phyloP scores from a whole-genome alignment of 2,888 invertebrate genomes.

The Spodoptera exigua region DNA sequence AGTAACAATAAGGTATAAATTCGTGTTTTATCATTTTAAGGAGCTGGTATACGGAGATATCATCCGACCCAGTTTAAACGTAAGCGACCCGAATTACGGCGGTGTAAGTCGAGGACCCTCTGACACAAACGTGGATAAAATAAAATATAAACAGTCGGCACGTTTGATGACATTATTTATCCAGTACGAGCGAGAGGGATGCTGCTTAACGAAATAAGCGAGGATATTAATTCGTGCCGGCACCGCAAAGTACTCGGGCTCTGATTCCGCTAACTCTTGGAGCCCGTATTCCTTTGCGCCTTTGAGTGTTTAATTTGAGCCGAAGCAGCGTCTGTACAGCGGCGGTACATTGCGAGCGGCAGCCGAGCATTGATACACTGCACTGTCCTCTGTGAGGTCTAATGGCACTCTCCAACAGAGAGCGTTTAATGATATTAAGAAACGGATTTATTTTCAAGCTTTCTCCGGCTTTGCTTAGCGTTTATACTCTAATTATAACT shows the following conservation, averaged over 20 bases:
- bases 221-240: conserved; percentile 28
- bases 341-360: background rate
- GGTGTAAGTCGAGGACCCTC: conserved; percentile 58
- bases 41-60: conserved; percentile 50
- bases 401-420: too few relatives aligned
- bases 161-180: conserved; percentile 62
- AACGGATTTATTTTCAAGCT: too few relatives aligned
- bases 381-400: background rate
- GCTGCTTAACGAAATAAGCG: conserved; percentile 37
- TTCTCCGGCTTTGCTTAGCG: background rate
- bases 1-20: conserved; percentile 6
- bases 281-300: conserved; percentile 37
- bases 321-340: conserved; percentile 7
- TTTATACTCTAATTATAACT: background rate
- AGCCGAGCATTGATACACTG: conserved; percentile 9
- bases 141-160: conserved; percentile 58
- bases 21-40: conserved; percentile 16
- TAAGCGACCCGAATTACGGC: conserved; percentile 61
- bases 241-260: conserved; percentile 32
- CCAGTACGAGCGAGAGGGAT: conserved; percentile 37
- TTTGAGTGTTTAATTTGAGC: conserved; percentile 27
- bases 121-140: conserved; percentile 59
- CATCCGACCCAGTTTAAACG: conserved; percentile 63
- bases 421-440: too few relatives aligned
- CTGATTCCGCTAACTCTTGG: conserved; percentile 14